phyloP scores from a whole-genome alignment of 2,113 vertebrate genomes.

The Gavia stellata region DNA sequence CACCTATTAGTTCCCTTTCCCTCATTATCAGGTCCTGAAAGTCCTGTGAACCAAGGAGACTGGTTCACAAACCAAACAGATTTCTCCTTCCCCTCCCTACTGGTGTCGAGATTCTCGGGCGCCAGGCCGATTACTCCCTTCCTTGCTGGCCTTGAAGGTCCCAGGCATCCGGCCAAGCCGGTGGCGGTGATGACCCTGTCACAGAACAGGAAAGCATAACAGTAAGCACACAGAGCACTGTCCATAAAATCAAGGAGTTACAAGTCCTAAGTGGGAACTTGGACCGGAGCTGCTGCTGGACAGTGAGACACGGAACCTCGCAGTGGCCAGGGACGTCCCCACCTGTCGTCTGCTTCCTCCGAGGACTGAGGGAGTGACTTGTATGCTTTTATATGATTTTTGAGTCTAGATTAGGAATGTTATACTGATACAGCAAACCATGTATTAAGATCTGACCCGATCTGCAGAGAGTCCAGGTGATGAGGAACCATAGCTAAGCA shows the following conservation, averaged over 20 bases:
- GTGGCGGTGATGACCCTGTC: not conserved
- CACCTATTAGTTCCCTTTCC: not conserved
- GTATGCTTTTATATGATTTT: not conserved
- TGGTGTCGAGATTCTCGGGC: not conserved
- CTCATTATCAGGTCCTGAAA: not conserved
- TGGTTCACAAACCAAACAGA: not conserved
- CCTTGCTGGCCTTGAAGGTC: not conserved
- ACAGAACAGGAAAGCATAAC: not conserved
- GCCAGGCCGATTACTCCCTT: not conserved
- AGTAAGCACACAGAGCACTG: not conserved
- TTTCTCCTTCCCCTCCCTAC: not conserved
- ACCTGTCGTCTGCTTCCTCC: not conserved
- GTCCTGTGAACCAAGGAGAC: not conserved
- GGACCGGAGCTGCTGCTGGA: not conserved
- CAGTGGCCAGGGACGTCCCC: not conserved
- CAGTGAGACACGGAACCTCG: not conserved
- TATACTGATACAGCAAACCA: not conserved
- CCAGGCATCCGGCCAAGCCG: not conserved
- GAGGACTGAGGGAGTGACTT: not conserved
- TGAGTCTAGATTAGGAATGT: not conserved
- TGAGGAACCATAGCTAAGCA: not conserved
- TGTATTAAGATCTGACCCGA: not conserved
- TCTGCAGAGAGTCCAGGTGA: not conserved
- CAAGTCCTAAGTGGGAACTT: not conserved
- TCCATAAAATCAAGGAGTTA: not conserved